Percentiles rank a stretch among this genome's conserved stretches.
Conservation (phyloP, 2,888 invertebrate genomes). For the Chamaedrilus cognettii region DNA sequence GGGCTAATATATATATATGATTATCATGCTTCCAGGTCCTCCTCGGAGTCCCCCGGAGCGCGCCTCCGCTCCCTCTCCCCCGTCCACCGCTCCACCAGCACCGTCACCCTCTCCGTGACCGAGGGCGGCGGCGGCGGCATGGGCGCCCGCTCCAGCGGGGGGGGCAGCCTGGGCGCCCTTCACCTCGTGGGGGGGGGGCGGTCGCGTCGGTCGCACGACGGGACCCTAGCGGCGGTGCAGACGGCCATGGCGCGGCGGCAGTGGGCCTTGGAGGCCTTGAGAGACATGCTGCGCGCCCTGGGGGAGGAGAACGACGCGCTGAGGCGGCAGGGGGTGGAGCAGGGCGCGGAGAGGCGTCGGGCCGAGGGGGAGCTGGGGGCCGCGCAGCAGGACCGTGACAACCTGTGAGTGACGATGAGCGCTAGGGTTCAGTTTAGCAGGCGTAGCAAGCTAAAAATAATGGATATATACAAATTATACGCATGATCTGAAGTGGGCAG, state of each 20-base stretch:
- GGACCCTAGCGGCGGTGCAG: slow-evolving; percentile 93
- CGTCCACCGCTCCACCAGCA: too few relatives aligned
- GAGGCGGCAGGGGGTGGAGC: slow-evolving; percentile 73
- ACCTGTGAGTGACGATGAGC: slow-evolving; percentile 57
- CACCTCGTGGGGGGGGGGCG: too few relatives aligned
- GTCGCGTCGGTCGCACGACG: slow-evolving; percentile 67
- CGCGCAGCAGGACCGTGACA: slow-evolving; percentile 56
- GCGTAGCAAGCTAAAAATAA: too few relatives aligned
- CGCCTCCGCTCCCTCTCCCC: not conserved
- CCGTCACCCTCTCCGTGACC: too few relatives aligned
- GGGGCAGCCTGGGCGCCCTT: too few relatives aligned
- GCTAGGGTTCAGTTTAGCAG: too few relatives aligned
- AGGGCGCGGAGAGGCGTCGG: slow-evolving; percentile 53
- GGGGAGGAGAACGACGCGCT: slow-evolving; percentile 77
- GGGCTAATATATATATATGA: too few relatives aligned
- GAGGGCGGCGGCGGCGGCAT: too few relatives aligned
- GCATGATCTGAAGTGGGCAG: too few relatives aligned
- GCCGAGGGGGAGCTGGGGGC: slow-evolving; percentile 53
- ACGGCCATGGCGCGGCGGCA: slow-evolving; percentile 65
- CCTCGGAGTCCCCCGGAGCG: not conserved
- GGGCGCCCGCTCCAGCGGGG: too few relatives aligned
- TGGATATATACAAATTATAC: too few relatives aligned
- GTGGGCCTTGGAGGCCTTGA: slow-evolving; percentile 42
- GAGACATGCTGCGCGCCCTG: slow-evolving; percentile 84
- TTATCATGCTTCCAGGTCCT: too few relatives aligned